A percentile compares a stretch with the other conserved stretches of the same genome.
Conservation (phyloP, 2,888 invertebrate genomes). For the Cryptocheilus praepositus region DNA sequence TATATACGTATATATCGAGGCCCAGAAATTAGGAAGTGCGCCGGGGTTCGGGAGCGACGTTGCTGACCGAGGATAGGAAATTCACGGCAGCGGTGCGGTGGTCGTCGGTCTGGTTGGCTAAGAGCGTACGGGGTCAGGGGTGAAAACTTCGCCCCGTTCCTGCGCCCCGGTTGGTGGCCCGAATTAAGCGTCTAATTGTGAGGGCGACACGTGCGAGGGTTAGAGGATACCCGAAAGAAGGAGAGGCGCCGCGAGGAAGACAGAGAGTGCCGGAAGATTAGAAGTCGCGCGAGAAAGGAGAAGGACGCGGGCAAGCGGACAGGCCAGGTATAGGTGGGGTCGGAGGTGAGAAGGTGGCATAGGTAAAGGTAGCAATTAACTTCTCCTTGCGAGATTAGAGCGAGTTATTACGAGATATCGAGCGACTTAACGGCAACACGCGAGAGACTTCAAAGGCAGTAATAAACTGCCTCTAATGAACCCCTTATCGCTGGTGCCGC, state of each 20-base stretch:
- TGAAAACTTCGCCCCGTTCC: conserved; percentile 44
- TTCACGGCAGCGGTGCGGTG: conserved; percentile 29
- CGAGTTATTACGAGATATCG: conserved; percentile 75
- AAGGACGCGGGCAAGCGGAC: conserved; percentile 29
- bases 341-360: conserved; percentile 58
- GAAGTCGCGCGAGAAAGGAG: conserved; percentile 17
- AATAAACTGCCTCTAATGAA: conserved; percentile 75
- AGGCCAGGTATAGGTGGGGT: conserved; percentile 45
- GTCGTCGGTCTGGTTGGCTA: conserved; percentile 11
- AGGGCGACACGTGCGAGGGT: conserved; percentile 58
- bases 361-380: conserved; percentile 70
- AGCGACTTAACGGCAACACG: conserved; percentile 75
- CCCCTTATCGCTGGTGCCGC: conserved; percentile 71
- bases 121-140: conserved; percentile 18
- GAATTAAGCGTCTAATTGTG: conserved; percentile 65
- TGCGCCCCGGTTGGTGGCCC: conserved; percentile 41
- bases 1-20: conserved; percentile 12
- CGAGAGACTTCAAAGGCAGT: conserved; percentile 75
- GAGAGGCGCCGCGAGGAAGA: conserved; percentile 14
- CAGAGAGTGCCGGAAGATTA: too few relatives aligned
- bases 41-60: conserved; percentile 13
- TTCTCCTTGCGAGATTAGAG: conserved; percentile 75
- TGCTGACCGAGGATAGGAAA: conserved; percentile 50
- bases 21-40: conserved; percentile 36
- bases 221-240: conserved; percentile 24